Evolutionary conservation across 2,113 vertebrate species (phyloP).

Genomic region (Corythaeola cristata): DNA sequence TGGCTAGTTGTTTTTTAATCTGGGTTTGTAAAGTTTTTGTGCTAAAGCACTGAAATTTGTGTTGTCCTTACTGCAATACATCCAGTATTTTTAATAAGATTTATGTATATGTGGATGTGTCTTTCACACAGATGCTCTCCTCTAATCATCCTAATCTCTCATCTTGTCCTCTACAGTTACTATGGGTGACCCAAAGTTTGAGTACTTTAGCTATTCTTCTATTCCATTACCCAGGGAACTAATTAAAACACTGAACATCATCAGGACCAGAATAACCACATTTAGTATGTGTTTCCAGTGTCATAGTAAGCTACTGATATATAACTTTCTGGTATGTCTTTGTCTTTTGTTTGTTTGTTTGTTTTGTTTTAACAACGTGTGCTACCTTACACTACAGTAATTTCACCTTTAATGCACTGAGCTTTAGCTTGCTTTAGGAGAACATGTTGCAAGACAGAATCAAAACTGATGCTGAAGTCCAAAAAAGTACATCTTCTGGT

Average conservation of each 20-base stretch:
- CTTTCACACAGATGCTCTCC: not conserved
- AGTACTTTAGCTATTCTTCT: not conserved
- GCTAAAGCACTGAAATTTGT: not conserved
- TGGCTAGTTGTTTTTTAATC: not conserved
- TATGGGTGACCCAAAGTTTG: not conserved
- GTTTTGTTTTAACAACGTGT: not conserved
- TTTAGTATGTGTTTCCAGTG: not conserved
- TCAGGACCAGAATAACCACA: not conserved
- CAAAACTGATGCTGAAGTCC: not conserved
- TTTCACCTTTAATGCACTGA: not conserved
- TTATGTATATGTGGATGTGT: not conserved
- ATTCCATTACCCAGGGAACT: not conserved
- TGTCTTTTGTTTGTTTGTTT: not conserved
- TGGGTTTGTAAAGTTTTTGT: not conserved
- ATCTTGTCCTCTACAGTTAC: not conserved
- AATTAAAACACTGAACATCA: not conserved
- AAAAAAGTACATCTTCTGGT: not conserved
- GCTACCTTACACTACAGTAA: not conserved
- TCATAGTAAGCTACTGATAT: not conserved
- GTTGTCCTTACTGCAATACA: not conserved
- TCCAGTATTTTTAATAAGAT: not conserved
- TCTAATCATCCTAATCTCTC: not conserved
- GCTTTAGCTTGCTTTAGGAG: not conserved
- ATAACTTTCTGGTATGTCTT: not conserved
- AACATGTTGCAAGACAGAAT: not conserved